These are phyloP conservation scores for Gastrophysa polygoni DNA, from an alignment of 2,888 invertebrate species.

Conservation along the genomic window DNA sequence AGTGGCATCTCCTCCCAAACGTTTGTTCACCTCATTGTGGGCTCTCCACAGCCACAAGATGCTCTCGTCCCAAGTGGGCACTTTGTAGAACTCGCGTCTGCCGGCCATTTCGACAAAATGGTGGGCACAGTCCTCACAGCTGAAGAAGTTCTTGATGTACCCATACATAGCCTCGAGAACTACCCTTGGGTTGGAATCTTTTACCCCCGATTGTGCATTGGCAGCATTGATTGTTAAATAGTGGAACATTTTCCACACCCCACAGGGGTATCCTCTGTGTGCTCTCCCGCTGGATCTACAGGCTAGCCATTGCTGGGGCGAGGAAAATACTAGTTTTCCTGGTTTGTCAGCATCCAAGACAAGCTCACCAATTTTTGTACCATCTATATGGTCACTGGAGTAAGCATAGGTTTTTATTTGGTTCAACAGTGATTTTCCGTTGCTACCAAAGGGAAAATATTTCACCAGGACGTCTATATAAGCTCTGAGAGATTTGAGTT, in stretches of 20 bases:
- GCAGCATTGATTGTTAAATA: conserved; percentile 83
- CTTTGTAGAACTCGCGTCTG: conserved; percentile 71
- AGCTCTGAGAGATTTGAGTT: conserved; percentile 73
- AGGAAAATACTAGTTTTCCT: conserved; percentile 64
- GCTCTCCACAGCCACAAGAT: conserved; percentile 93
- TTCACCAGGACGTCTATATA: conserved; percentile 74
- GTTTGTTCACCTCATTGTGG: conserved; percentile 90
- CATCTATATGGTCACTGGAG: conserved; percentile 61
- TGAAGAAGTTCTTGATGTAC: conserved; percentile 91
- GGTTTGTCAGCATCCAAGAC: conserved; percentile 61
- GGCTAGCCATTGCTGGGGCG: conserved; percentile 69
- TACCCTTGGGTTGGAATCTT: conserved; percentile 66
- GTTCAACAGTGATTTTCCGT: conserved; percentile 71
- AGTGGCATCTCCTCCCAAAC: conserved; percentile 82
- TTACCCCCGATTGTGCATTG: conserved; percentile 42
- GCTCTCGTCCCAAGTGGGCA: conserved; percentile 73
- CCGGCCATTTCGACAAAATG: conserved; percentile 90
- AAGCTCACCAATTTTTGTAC: conserved; percentile 65
- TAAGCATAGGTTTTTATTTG: conserved; percentile 65
- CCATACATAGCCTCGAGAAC: conserved; percentile 84
- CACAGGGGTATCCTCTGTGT: conserved; percentile 89
- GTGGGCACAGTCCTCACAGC: conserved; percentile 86
- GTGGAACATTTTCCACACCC: conserved; percentile 96
- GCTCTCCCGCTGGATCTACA: conserved; percentile 80
- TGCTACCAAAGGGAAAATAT: conserved; percentile 79